Percentiles rank a stretch among this genome's conserved stretches.
phyloP scores from a whole-genome alignment of 2,888 invertebrate genomes.

The Scaptomyza cyrtandrae region DNA sequence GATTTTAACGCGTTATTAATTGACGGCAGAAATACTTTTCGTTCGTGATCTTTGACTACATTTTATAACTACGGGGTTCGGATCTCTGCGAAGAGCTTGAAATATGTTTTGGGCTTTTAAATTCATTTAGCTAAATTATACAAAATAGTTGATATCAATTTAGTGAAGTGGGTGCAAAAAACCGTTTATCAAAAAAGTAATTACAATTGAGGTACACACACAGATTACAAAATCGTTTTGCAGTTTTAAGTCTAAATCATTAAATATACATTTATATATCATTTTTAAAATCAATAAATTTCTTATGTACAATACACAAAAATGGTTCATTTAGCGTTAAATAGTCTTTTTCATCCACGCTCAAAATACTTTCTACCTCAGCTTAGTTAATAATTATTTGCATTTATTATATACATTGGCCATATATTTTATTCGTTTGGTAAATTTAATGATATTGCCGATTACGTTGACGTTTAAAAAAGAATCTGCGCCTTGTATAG shows the following conservation, averaged over 20 bases:
- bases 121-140: conserved; percentile 78
- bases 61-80: conserved; percentile 65
- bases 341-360: conserved; percentile 71
- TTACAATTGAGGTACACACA: conserved; percentile 80
- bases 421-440: conserved; percentile 53
- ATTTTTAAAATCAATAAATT: conserved; percentile 72
- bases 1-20: conserved; percentile 38
- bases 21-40: conserved; percentile 56
- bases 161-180: conserved; percentile 49
- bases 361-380: conserved; percentile 61
- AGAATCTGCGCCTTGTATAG: conserved; percentile 64
- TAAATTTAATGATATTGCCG: conserved; percentile 57
- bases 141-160: conserved; percentile 55
- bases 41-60: conserved; percentile 61
- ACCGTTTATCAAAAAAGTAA: conserved; percentile 58
- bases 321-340: conserved; percentile 73
- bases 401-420: conserved; percentile 71
- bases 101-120: conserved; percentile 31
- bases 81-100: conserved; percentile 36
- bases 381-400: conserved; percentile 69
- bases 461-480: conserved; percentile 32
- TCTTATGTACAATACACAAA: conserved; percentile 78
- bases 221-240: conserved; percentile 74
- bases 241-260: conserved; percentile 67
- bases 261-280: conserved; percentile 48